Percentiles rank a stretch among this genome's conserved stretches.
Conservation (phyloP, 2,888 invertebrate species). For the Hoplodrina ambigua region DNA sequence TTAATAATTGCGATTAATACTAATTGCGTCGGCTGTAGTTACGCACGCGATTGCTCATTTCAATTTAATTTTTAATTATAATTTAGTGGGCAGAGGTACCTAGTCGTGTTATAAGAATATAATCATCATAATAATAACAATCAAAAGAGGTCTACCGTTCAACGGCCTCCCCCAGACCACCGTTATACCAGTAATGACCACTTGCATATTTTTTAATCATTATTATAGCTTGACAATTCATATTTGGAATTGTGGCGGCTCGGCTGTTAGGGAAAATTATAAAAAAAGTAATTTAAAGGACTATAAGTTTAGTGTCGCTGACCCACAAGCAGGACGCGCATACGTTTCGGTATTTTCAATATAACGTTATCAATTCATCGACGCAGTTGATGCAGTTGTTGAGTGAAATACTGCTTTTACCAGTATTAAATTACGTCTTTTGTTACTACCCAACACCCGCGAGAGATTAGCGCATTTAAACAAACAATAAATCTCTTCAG, state of each 20-base stretch:
- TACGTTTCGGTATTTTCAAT: no score
- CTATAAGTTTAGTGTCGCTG: no score
- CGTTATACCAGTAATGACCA: conserved; percentile 41
- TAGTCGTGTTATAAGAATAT: conserved; percentile 20
- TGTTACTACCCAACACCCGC: no score
- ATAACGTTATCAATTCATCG: no score
- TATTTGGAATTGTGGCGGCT: conserved; percentile 35
- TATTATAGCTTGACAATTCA: conserved; percentile 46
- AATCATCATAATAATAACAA: conserved; percentile 49
- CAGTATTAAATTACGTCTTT: no score
- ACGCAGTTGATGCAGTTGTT: no score
- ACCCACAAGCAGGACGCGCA: no score
- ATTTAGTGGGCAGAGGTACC: conserved; percentile 21
- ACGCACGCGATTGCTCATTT: conserved; percentile 42
- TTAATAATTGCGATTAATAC: conserved; percentile 39
- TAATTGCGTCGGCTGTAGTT: conserved; percentile 39
- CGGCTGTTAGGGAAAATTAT: conserved; percentile 8
- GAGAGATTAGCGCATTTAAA: no score
- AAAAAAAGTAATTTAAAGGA: not conserved
- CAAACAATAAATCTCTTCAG: no score
- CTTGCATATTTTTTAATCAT: conserved; percentile 57
- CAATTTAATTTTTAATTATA: conserved; percentile 47
- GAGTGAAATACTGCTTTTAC: no score
- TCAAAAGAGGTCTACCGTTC: conserved; percentile 33
- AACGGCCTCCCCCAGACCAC: conserved; percentile 21